Evolutionary conservation across 2,797 vertebrate genomes (phyloP).

Genomic region (Oryzias dopingdopingensis): DNA sequence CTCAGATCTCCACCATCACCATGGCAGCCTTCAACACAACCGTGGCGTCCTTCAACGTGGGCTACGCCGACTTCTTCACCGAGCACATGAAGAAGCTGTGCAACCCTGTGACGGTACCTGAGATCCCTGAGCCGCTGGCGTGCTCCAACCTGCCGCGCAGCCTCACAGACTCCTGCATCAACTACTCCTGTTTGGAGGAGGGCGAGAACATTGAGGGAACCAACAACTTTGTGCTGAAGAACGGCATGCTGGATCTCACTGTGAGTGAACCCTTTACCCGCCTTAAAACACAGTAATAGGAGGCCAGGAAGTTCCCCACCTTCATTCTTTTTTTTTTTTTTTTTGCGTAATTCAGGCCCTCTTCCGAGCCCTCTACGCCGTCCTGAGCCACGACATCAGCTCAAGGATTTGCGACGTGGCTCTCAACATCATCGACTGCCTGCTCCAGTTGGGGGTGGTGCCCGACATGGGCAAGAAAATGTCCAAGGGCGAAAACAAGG

Average conservation of each 20-base stretch:
- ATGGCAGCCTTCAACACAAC: constrained; percentile 99
- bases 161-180: constrained; percentile 98
- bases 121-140: constrained; percentile 91
- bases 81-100: constrained; percentile 98
- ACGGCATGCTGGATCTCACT: constrained; percentile 96
- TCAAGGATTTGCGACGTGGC: constrained; percentile 96
- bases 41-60: constrained; percentile 95
- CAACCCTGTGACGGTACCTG: constrained; percentile 88
- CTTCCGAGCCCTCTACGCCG: constrained; percentile 90
- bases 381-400: constrained; percentile 95
- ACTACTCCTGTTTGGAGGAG: constrained; percentile 95
- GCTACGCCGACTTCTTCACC: constrained; percentile 96
- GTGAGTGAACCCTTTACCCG: constrained; percentile 71
- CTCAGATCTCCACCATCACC: constrained; percentile 98
- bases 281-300: neutral
- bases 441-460: constrained; percentile 94
- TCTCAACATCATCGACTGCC: constrained; percentile 93
- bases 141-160: constrained; percentile 96
- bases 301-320: neutral
- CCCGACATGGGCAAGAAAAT: constrained; percentile 87
- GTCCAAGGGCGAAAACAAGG: constrained; percentile 91
- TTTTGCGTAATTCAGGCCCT: constrained; percentile 79
- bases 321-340: neutral
- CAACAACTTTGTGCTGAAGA: constrained; percentile 97
- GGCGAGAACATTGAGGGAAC: constrained; percentile 95